A percentile compares a stretch with the other conserved stretches of the same genome.
phyloP scores from a whole-genome alignment of 2,113 vertebrate genomes.

The Bostrychus sinensis region DNA sequence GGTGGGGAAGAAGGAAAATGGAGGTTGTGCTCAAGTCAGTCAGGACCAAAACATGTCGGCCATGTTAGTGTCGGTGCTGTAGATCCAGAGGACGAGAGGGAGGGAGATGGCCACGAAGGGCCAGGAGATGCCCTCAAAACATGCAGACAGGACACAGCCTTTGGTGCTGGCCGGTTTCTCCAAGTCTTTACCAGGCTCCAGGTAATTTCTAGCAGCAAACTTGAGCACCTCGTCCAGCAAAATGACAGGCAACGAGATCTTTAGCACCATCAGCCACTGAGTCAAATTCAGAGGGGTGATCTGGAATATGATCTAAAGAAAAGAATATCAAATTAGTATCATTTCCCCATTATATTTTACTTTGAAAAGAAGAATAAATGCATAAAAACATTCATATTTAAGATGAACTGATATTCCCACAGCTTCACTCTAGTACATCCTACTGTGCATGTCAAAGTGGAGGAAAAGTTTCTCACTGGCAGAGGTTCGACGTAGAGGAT shows the following conservation, averaged over 20 bases:
- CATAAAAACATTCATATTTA: too few relatives aligned
- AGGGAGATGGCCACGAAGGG: conserved; percentile 92
- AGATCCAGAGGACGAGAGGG: conserved; percentile 96
- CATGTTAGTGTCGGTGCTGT: conserved; percentile 99
- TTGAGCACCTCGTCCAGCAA: conserved; percentile 97
- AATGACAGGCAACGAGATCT: conserved; percentile 97
- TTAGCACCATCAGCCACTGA: conserved; percentile 98
- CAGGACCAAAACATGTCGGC: conserved; percentile 95
- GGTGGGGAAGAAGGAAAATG: conserved; percentile 40
- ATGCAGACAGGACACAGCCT: conserved; percentile 87
- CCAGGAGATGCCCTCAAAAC: conserved; percentile 97
- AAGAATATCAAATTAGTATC: neutral
- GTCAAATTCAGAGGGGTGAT: conserved; percentile 95
- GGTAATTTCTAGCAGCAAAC: conserved; percentile 94
- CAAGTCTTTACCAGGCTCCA: conserved; percentile 96
- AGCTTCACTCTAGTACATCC: neutral
- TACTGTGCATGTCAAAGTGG: conserved; percentile 1
- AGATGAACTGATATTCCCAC: too few relatives aligned
- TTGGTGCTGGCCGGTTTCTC: conserved; percentile 82
- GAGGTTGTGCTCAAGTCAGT: conserved; percentile 82
- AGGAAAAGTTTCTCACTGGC: conserved; percentile 81
- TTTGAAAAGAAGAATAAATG: neutral
- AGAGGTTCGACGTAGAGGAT: conserved; percentile 98
- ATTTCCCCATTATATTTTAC: neutral
- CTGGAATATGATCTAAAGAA: conserved; percentile 96